phyloP scores from a whole-genome alignment of 1,140 invertebrate species.

The Stratiolaelaps scimitus region DNA sequence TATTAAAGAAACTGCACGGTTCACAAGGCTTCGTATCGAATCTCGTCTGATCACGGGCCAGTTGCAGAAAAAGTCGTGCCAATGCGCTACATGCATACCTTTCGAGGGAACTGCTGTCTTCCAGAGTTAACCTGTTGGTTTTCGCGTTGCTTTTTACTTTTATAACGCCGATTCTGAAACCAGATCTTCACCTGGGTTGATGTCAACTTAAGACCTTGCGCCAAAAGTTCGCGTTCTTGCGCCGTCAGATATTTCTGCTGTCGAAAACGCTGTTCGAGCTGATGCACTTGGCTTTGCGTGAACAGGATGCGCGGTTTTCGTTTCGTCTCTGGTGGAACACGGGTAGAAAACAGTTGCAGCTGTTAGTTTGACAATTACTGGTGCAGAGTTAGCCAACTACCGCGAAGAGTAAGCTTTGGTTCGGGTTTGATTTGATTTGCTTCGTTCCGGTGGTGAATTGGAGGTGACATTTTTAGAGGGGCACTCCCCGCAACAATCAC shows the following conservation, averaged over 20 bases:
- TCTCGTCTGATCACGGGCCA: neutral
- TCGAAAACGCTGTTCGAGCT: slow-evolving; percentile 47
- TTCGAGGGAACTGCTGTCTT: slow-evolving; percentile 17
- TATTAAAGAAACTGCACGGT: too few relatives aligned
- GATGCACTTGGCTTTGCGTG: slow-evolving; percentile 47
- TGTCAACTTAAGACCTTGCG: slow-evolving; percentile 40
- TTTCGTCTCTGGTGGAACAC: slow-evolving; percentile 28
- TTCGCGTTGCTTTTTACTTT: slow-evolving; percentile 42
- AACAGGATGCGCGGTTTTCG: slow-evolving; percentile 47
- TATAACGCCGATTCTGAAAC: slow-evolving; percentile 49
- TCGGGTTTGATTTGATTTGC: too few relatives aligned
- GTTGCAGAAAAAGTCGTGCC: neutral
- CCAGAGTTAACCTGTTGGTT: slow-evolving; percentile 6
- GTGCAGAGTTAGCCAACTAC: too few relatives aligned
- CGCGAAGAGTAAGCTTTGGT: too few relatives aligned
- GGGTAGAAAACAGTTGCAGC: too few relatives aligned
- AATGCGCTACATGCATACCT: slow-evolving; percentile 9
- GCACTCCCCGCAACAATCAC: too few relatives aligned
- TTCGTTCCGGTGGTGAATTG: too few relatives aligned
- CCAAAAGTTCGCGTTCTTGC: slow-evolving; percentile 48
- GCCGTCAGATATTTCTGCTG: slow-evolving; percentile 49
- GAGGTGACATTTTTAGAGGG: too few relatives aligned
- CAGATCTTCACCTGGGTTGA: slow-evolving; percentile 40
- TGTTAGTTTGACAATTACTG: too few relatives aligned
- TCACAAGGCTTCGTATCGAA: too few relatives aligned